Percentiles rank a stretch among this genome's conserved stretches.
phyloP scores from a whole-genome alignment of 2,888 invertebrate genomes.

The Torymus auratus region DNA sequence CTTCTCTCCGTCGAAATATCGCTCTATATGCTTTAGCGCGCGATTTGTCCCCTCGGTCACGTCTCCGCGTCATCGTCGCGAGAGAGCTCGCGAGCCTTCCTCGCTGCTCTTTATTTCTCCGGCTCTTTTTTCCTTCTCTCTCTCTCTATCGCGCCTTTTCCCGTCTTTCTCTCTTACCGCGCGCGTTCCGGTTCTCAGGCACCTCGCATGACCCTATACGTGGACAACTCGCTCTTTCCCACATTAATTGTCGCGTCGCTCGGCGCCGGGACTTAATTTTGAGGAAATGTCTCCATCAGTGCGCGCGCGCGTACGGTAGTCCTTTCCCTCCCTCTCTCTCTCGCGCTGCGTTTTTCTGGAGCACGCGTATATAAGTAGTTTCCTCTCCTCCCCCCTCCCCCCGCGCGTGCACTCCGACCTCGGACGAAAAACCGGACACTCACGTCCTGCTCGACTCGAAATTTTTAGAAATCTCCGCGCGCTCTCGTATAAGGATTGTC shows the following conservation, averaged over 20 bases:
- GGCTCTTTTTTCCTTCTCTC: constrained; percentile 1
- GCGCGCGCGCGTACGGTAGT: constrained; percentile 25
- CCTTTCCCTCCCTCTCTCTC: constrained; percentile 49
- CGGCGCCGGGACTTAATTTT: constrained; percentile 63
- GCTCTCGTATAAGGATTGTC: no score
- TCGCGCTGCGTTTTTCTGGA: neutral
- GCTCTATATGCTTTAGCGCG: constrained; percentile 47
- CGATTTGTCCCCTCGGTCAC: constrained; percentile 70
- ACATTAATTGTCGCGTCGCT: constrained; percentile 67
- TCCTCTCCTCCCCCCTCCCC: no score
- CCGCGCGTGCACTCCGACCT: neutral
- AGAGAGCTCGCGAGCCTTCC: constrained; percentile 3
- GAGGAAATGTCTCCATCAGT: constrained; percentile 58
- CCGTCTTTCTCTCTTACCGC: neutral
- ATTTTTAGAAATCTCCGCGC: constrained; percentile 7
- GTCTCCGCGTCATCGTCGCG: constrained; percentile 62
- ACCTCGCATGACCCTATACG: constrained; percentile 69
- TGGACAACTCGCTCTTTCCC: constrained; percentile 63
- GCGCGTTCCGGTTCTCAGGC: constrained; percentile 73
- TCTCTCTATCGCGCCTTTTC: neutral
- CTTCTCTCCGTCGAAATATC: constrained; percentile 16
- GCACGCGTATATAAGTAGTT: constrained; percentile 25
- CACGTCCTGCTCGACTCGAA: neutral
- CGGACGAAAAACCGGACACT: constrained; percentile 7
- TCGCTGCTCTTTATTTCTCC: constrained; percentile 27